These are phyloP conservation scores for Ranitomeya imitator DNA, from an alignment of 2,113 vertebrate species.

Conservation along the genomic window DNA sequence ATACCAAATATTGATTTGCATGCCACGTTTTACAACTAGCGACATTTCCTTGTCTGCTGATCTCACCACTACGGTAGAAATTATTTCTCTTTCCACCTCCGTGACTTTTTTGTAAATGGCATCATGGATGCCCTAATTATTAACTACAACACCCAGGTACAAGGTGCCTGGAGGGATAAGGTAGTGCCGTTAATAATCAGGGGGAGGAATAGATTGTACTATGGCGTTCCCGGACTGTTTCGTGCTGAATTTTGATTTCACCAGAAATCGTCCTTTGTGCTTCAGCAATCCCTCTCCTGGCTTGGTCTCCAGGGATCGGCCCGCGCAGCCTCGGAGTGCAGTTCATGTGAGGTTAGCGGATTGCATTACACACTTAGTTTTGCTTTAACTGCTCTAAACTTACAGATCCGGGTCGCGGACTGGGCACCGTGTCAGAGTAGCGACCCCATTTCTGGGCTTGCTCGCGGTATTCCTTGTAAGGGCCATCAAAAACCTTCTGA, in stretches of 20 bases:
- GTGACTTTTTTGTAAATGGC: neutral
- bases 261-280: slow-evolving; percentile 16
- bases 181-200: neutral
- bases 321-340: neutral
- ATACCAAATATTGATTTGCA: neutral
- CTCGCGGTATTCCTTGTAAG: slow-evolving; percentile 90
- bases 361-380: neutral
- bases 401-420: slow-evolving; percentile 87
- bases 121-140: neutral
- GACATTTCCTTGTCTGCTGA: neutral
- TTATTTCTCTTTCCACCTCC: too few species aligned
- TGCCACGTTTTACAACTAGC: neutral
- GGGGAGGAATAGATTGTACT: neutral
- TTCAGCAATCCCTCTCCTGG: slow-evolving; percentile 18
- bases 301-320: neutral
- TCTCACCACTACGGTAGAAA: neutral
- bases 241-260: neutral
- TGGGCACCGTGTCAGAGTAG: slow-evolving; percentile 80
- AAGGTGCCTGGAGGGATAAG: neutral
- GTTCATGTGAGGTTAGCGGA: slow-evolving; percentile 24
- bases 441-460: slow-evolving; percentile 86
- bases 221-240: neutral
- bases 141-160: neutral
- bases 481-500: slow-evolving; percentile 87
- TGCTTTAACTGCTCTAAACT: slow-evolving; percentile 63